Evolutionary conservation across 2,888 invertebrate species (phyloP).

Genomic region (Heliconius aoede): DNA sequence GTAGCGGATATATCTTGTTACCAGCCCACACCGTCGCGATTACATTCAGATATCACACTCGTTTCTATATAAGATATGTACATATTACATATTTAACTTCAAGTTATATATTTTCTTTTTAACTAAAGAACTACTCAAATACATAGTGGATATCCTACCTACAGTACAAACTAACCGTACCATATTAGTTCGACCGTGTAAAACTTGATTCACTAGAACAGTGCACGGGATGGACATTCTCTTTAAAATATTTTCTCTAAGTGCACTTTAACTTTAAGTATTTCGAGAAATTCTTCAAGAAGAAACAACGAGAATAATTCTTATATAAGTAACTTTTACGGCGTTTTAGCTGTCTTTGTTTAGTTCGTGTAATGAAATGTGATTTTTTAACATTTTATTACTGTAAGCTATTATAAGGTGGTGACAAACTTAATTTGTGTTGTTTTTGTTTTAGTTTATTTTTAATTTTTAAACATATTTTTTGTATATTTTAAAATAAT

Average conservation of each 20-base stretch:
- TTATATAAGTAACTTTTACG: slow-evolving; percentile 3
- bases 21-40: no score
- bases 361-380: background rate
- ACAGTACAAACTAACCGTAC: slow-evolving; percentile 8
- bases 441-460: no score
- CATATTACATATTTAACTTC: no score
- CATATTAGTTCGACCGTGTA: slow-evolving; percentile 37
- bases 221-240: slow-evolving; percentile 43
- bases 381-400: background rate
- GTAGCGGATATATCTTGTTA: no score
- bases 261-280: slow-evolving; percentile 43
- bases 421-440: no score
- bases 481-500: no score
- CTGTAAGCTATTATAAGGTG: no score
- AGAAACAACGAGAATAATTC: background rate
- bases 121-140: background rate
- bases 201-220: slow-evolving; percentile 46
- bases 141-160: background rate
- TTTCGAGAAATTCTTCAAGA: slow-evolving; percentile 29
- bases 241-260: slow-evolving; percentile 46
- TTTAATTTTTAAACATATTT: no score
- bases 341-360: background rate
- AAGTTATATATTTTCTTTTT: no score
- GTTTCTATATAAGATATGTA: no score
- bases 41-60: no score